These are phyloP conservation scores for Zosterops japonicus DNA, from an alignment of 2,113 vertebrate species.

Conservation along the genomic window DNA sequence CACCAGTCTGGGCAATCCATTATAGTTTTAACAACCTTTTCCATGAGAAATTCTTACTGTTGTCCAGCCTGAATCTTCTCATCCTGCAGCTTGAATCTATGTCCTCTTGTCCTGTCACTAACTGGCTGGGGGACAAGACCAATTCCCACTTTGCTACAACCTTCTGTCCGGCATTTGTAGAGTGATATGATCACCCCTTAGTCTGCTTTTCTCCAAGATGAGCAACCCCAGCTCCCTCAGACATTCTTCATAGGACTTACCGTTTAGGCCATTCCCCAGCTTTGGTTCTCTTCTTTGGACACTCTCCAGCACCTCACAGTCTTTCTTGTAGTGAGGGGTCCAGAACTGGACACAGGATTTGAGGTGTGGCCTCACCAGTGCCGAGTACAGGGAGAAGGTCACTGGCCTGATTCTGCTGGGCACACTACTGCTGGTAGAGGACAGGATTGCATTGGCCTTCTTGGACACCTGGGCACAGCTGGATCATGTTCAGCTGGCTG, in stretches of 20 bases:
- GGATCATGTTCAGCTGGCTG: background rate
- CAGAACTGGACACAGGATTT: background rate
- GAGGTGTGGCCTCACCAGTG: background rate
- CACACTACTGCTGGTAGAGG: background rate
- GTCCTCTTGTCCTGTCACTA: background rate
- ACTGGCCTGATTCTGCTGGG: background rate
- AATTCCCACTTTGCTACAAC: fast-evolving
- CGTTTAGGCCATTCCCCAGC: background rate
- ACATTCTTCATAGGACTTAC: background rate
- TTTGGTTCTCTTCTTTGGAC: background rate
- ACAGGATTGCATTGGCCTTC: background rate
- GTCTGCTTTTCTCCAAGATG: background rate
- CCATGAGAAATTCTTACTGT: background rate
- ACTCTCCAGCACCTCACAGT: background rate
- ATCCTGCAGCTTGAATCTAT: background rate
- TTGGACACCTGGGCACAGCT: background rate
- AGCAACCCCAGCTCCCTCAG: background rate
- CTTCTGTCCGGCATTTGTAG: background rate
- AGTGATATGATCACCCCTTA: background rate
- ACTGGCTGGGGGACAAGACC: background rate
- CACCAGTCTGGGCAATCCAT: background rate
- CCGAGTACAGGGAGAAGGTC: fast-evolving
- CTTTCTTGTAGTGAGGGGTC: too few species aligned
- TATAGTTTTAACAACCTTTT: background rate
- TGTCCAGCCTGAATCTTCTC: background rate